A percentile compares a stretch with the other conserved stretches of the same genome.
phyloP scores from a whole-genome alignment of 2,888 invertebrate species.

The Noctua janthe region DNA sequence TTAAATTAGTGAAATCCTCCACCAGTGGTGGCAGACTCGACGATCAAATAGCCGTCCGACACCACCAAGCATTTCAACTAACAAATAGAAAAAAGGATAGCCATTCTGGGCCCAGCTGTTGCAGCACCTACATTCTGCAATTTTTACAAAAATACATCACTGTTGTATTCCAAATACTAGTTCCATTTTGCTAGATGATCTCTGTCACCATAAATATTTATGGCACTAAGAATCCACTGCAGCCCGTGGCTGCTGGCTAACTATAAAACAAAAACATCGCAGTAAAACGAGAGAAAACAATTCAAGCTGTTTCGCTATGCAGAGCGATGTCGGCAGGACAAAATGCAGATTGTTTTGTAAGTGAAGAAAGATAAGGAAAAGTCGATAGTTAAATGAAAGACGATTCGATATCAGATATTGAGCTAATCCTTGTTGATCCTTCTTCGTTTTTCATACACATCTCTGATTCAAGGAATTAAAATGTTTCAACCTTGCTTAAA shows the following conservation, averaged over 20 bases:
- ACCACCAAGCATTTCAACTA: too few relatives aligned
- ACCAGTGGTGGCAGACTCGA: too few relatives aligned
- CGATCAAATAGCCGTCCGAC: too few relatives aligned
- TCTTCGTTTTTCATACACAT: not conserved
- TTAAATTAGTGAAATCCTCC: too few relatives aligned
- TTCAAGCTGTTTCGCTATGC: constrained; percentile 2
- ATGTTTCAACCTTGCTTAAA: not conserved
- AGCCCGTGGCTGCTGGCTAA: constrained; percentile 23
- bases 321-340: constrained; percentile 6
- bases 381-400: not conserved
- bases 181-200: constrained; percentile 1
- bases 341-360: constrained; percentile 7
- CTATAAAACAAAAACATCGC: constrained; percentile 17
- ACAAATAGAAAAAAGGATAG: too few relatives aligned
- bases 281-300: constrained; percentile 11
- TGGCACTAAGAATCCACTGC: constrained; percentile 16
- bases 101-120: too few relatives aligned
- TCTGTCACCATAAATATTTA: constrained; percentile 10
- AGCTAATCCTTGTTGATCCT: not conserved
- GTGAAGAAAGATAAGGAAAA: not conserved
- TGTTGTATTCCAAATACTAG: not conserved
- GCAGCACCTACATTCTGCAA: not conserved
- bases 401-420: not conserved
- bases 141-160: not conserved
- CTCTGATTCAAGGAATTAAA: not conserved